Evolutionary conservation across 2,797 vertebrate genomes (phyloP), one percentile per base, ranked within the genome.

Genomic region (Typhlichthys eigenmanni): DNA sequence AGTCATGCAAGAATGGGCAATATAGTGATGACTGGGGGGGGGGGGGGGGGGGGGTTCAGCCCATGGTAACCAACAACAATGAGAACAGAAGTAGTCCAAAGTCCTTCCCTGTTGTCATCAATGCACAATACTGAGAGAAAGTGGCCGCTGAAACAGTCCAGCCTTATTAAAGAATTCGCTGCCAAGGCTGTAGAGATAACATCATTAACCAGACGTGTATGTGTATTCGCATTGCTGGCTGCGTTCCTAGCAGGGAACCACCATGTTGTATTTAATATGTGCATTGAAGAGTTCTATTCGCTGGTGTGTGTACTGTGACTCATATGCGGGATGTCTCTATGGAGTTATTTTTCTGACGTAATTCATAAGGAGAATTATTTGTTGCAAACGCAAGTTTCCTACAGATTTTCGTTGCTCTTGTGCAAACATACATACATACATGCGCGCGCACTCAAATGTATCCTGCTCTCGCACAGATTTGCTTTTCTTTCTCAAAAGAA

Each of bases 81-180:
- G 47, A 66, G 53, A 49, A 56, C 71, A 78, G 69, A 71, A 59
- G 60, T 58, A 13, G 58, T 56, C 55, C 58, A 50, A 17, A 79
- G 74, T 61, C 74, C 6, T 43, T 43, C 9, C 66, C 69, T 12
- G 68, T 81, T 78, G 81, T 79, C 78, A 75, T 79, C 66, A 68
- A 63, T 74, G 78, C 78, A 70, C 79, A 77, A 79, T 68, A 48
- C 61, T 67, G 62, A 54, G 63, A 50, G 78, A 76, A 83, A 71
- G 70, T 78, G 69, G 68, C 74, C 60, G 69, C 70, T 68, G 76
- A 80, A 87, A 79, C 58, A 85, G 76, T 66, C 68, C 77, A 68
- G 70, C 47, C 78, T 6, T 83, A 76, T 64, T 79, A 85, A 77
- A 62, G 70, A 72, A 87, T 81, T 80, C 80, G 74, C 68, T 68